These are phyloP conservation scores for Hydrotaea cyrtoneurina DNA, from an alignment of 2,888 invertebrate genomes.

Conservation along the genomic window DNA sequence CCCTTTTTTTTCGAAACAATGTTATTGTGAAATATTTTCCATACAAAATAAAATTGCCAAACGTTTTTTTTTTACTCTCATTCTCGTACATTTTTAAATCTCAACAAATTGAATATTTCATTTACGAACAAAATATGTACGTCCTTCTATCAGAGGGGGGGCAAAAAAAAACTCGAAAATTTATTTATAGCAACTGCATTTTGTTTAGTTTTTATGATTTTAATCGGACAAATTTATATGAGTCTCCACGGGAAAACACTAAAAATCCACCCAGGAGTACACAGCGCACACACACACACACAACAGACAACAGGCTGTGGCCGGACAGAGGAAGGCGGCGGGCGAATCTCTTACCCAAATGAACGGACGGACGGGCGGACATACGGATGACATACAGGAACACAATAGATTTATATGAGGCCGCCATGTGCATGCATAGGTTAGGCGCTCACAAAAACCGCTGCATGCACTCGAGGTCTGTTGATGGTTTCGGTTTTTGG, in stretches of 20 bases:
- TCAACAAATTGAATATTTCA: constrained; percentile 12
- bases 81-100: constrained; percentile 17
- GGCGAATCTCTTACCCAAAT: neutral
- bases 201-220: constrained; percentile 61
- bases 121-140: neutral
- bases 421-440: constrained; percentile 5
- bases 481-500: constrained; percentile 36
- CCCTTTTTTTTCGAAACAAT: neutral
- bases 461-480: constrained; percentile 51
- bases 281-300: constrained; percentile 35
- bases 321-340: neutral
- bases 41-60: constrained; percentile 16
- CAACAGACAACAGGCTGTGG: constrained; percentile 39
- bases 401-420: constrained; percentile 14
- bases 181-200: constrained; percentile 26
- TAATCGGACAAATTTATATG: constrained; percentile 66
- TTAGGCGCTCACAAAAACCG: constrained; percentile 40
- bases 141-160: neutral
- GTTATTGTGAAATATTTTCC: constrained; percentile 13
- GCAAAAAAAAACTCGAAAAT: constrained; percentile 12
- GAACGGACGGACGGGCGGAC: constrained; percentile 10
- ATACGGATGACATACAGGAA: constrained; percentile 8
- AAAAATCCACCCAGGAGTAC: constrained; percentile 26
- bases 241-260: constrained; percentile 43
- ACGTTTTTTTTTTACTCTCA: neutral